Evolutionary conservation across 2,888 invertebrate genomes (phyloP), one percentile per base, ranked within the genome.

Genomic region (Dasypogon diadema): DNA sequence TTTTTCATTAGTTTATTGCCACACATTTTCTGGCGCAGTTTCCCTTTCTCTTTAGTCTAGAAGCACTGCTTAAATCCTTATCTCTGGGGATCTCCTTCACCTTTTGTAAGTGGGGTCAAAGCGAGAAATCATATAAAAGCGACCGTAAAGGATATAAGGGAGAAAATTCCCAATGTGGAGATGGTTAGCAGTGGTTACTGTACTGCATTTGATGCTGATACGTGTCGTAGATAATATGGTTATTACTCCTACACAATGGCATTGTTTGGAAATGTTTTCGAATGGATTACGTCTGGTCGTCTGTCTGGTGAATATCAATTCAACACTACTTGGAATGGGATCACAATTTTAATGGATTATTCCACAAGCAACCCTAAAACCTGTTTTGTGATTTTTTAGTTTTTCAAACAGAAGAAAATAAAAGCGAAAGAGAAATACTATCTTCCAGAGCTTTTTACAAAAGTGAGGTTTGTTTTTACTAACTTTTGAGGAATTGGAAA

Each of bases 1-100:
- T 60, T 60, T 60, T 60, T 60, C 60, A 60, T 60, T 60, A 60
- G 60, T 60, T 60, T 37, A 60, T 60, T 60, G 60, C 60, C 60
- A 16, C 12, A 18, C 18, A 37, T 42, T 42, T n/a, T 12, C 42
- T 42, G 2, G 42, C 42, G 42, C 42, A 12, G 2, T 12, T 42
- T 3, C n/a, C n/a, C 42, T 8, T 42, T n/a, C 37, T 60, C 37
- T 21, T 3, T 18, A 37, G 60, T 37, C 60, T 12, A 10, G 18
- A 18, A 37, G 37, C 37, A 21, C 21, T 34, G 18, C 12, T 42
- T 42, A 30, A 37, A 37, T 16, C 37, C 37, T 37, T 16, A 30
- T 16, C 58, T 14, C 18, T 16, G 60, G 12, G 37, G 60, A 60
- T 34, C 30, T 26, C 34, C 60, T 60, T 60, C 60, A 60, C 34